Conservation (phyloP, 1,140 invertebrate species). For the Listronotus bonariensis region DNA sequence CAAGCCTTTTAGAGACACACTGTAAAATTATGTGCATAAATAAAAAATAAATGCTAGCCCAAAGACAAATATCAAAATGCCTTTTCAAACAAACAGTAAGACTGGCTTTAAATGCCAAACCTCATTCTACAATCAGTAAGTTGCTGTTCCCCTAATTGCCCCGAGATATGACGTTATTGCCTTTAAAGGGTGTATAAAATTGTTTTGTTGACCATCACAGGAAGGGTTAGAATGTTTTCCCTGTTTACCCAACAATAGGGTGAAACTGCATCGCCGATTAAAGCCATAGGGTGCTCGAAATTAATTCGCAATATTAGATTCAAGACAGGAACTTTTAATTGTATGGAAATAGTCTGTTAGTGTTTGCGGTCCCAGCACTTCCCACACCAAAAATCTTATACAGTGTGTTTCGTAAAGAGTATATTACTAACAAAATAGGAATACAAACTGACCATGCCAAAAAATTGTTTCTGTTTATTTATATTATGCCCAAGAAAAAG, state of each 20-base stretch:
- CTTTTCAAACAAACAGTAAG: slow-evolving; percentile 10
- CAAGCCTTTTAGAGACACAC: too few relatives aligned
- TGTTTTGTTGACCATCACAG: slow-evolving; percentile 32
- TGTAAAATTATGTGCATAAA: too few relatives aligned
- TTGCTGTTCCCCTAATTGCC: slow-evolving; percentile 37
- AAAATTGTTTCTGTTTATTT: too few relatives aligned
- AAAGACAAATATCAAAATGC: background rate
- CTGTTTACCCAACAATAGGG: slow-evolving; percentile 30
- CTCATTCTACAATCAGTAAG: slow-evolving; percentile 32
- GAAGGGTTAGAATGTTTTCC: slow-evolving; percentile 34
- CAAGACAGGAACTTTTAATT: slow-evolving; percentile 27
- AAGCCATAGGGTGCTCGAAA: slow-evolving; percentile 34
- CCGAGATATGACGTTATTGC: slow-evolving; percentile 29
- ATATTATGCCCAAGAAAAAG: too few relatives aligned
- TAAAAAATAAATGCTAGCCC: too few relatives aligned
- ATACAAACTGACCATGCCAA: too few relatives aligned
- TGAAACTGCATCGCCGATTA: slow-evolving; percentile 32
- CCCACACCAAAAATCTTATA: too few relatives aligned
- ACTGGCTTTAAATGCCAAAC: slow-evolving; percentile 27
- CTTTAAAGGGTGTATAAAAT: slow-evolving; percentile 37
- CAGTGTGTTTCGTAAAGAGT: too few relatives aligned
- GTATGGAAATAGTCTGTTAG: slow-evolving; percentile 17
- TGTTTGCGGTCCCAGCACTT: background rate
- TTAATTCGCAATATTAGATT: slow-evolving; percentile 34
- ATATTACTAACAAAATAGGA: too few relatives aligned